Conservation (phyloP, 2,888 invertebrate genomes). For the Sclerodermus sp. region DNA sequence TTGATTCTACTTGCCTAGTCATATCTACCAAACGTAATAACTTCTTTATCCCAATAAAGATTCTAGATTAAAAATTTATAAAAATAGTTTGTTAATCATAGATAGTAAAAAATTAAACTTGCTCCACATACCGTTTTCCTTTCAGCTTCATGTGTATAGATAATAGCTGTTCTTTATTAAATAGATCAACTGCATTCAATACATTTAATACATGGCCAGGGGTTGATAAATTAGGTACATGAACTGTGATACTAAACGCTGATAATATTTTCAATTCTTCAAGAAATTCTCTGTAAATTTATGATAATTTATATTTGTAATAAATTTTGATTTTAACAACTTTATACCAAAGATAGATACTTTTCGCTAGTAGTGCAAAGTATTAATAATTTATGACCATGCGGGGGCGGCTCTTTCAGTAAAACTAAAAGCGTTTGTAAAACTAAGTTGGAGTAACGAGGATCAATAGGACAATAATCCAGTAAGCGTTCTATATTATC, state of each 20-base stretch:
- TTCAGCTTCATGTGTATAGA: slow-evolving; percentile 74
- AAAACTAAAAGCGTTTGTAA: slow-evolving; percentile 92
- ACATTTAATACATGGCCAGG: slow-evolving; percentile 83
- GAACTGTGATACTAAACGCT: slow-evolving; percentile 88
- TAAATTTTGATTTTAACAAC: too few relatives aligned
- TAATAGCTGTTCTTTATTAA: slow-evolving; percentile 73
- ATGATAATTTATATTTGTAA: not conserved
- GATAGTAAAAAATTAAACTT: slow-evolving; percentile 10
- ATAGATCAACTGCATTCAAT: slow-evolving; percentile 79
- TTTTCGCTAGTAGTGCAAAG: slow-evolving; percentile 92
- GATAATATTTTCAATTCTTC: slow-evolving; percentile 94
- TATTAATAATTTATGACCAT: slow-evolving; percentile 88
- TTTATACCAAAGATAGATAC: slow-evolving; percentile 55
- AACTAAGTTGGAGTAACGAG: slow-evolving; percentile 95
- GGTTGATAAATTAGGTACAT: slow-evolving; percentile 83
- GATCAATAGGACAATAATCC: slow-evolving; percentile 97
- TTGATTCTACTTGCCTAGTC: slow-evolving; percentile 86
- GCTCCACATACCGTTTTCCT: slow-evolving; percentile 78
- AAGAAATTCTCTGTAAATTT: slow-evolving; percentile 75
- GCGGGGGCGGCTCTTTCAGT: slow-evolving; percentile 93
- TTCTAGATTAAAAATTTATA: slow-evolving; percentile 61
- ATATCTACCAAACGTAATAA: slow-evolving; percentile 90
- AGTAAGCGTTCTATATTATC: slow-evolving; percentile 97
- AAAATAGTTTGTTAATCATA: not conserved
- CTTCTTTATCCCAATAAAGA: slow-evolving; percentile 96